phyloP scores from a whole-genome alignment of 2,888 invertebrate species.

The Thyatira batis region DNA sequence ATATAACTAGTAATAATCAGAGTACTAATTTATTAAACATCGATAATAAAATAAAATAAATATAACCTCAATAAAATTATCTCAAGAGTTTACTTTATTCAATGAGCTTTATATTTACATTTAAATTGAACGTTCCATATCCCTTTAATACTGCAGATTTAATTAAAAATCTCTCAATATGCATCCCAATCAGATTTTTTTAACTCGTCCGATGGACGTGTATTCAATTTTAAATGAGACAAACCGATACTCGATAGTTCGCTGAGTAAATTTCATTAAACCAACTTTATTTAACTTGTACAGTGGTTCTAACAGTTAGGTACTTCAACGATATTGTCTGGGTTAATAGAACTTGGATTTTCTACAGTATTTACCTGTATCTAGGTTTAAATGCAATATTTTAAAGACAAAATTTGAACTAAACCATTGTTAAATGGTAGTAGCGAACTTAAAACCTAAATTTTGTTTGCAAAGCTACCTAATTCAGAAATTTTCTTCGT shows the following conservation, averaged over 20 bases:
- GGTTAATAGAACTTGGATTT: background rate
- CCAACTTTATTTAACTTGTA: background rate
- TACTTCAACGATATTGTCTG: background rate
- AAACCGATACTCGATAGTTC: background rate
- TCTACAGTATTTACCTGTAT: background rate
- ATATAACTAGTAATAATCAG: no score
- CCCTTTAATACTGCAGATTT: background rate
- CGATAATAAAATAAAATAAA: no score
- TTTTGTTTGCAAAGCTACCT: no score
- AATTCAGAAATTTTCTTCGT: no score
- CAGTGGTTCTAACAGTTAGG: background rate
- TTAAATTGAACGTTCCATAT: background rate
- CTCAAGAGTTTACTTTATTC: background rate
- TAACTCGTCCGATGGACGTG: background rate
- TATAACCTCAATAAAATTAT: no score
- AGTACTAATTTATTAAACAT: no score
- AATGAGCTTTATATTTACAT: background rate
- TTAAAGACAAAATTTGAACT: no score
- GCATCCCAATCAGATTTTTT: background rate
- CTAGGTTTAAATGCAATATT: background rate
- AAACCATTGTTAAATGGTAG: no score
- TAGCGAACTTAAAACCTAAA: no score
- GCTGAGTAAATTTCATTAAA: slow-evolving; percentile 1
- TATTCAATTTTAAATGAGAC: background rate
- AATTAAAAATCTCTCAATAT: background rate